Base-by-base conservation (phyloP, 2,888 invertebrate genomes). In the Nesidiocoris tenuis region DNA sequence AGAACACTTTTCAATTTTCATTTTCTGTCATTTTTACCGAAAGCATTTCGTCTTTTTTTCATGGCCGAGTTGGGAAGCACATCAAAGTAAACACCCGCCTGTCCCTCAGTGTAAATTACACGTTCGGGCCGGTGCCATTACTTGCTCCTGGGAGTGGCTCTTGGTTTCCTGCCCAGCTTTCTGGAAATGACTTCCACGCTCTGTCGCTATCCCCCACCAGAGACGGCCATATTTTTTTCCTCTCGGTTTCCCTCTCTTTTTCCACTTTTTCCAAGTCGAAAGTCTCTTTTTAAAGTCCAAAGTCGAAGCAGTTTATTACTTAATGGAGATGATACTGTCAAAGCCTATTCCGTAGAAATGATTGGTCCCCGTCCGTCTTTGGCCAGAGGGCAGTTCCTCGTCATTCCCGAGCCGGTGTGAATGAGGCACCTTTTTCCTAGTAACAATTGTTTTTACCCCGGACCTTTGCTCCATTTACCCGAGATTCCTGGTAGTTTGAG, bases 261-360 rank as follows among this genome's bases (percentile, higher is more conserved):
- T 23, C 57, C 70, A 23, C 22, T 21, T 19, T 19, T 23, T 23
- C 70, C 66, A 39, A 39, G 18, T 25, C 12, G 22, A 21, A 16
- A 65, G 22, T n/a, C n/a, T n/a, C n/a, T n/a, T n/a, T n/a, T n/a
- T n/a, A n/a, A n/a, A n/a, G n/a, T n/a, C n/a, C n/a, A 17, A 25
- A 12, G 24, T 24, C 19, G 63, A 23, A 54, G 12, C 39, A 7
- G 71, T 72, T 76, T 72, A 72, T 76, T 76, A 72, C 76, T 76
- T 76, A 76, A 76, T 76, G 76, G 76, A 22, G 76, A 72, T 76
- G 65, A 76, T 76, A 72, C 76, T 76, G 75, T 61, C 76, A 25
- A 39, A 65, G 71, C 24, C 71, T 65, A 71, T 71, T 70, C 65
- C 19, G 56, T 72, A 21, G 55, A 70, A 70, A 70, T 59, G 59